Conservation (phyloP, 2,888 invertebrate genomes). For the Oxycera nigricornis region DNA sequence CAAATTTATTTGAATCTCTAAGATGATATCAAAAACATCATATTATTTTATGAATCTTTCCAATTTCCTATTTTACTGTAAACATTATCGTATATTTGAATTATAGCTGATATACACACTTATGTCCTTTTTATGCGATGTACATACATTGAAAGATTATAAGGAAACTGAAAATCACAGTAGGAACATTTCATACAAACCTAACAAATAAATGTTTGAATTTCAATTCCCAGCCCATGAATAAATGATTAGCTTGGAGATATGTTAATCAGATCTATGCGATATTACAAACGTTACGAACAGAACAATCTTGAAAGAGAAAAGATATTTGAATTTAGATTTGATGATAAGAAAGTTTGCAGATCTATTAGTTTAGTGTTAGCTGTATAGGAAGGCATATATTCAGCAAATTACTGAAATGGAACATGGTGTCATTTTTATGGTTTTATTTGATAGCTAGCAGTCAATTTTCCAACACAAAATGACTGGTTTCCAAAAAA, state of each 20-base stretch:
- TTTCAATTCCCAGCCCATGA: slow-evolving; percentile 42
- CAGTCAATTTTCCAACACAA: too few species aligned
- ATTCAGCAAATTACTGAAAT: too few species aligned
- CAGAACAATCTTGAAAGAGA: slow-evolving; percentile 8
- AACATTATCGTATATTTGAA: background rate
- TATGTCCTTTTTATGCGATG: background rate
- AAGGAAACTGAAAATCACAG: slow-evolving; percentile 31
- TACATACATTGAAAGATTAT: background rate
- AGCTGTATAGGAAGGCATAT: slow-evolving; percentile 48
- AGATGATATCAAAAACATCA: slow-evolving; percentile 10
- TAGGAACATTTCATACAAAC: slow-evolving; percentile 35
- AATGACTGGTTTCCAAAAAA: too few species aligned
- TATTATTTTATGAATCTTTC: slow-evolving; percentile 27
- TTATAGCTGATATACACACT: background rate
- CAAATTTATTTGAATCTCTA: slow-evolving; percentile 19
- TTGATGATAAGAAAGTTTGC: slow-evolving; percentile 31
- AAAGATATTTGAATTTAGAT: slow-evolving; percentile 28
- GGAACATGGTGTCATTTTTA: too few species aligned
- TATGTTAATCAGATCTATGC: slow-evolving; percentile 30
- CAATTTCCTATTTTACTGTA: slow-evolving; percentile 29
- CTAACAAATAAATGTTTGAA: slow-evolving; percentile 41
- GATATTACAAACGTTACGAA: slow-evolving; percentile 24
- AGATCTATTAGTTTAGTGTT: slow-evolving; percentile 42
- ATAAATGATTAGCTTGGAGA: slow-evolving; percentile 41
- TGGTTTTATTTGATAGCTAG: too few species aligned